These are phyloP conservation scores for Drosophila santomea DNA, from an alignment of 1,140 invertebrate genomes.

Conservation along the genomic window DNA sequence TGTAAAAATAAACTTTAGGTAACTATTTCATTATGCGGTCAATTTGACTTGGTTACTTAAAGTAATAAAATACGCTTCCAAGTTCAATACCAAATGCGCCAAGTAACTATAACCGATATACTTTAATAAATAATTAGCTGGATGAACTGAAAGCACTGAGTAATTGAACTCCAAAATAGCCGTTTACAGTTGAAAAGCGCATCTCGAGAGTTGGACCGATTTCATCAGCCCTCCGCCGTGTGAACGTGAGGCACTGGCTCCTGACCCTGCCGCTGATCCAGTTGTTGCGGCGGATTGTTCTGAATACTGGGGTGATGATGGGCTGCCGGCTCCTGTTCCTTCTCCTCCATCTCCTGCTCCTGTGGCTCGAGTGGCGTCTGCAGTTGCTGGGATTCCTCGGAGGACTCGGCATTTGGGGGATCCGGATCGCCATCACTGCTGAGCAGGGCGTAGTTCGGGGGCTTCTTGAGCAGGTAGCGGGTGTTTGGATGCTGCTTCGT, in stretches of 20 bases:
- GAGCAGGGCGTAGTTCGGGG: not conserved
- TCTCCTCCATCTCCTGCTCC: not conserved
- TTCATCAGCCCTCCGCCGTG: conserved; percentile 38
- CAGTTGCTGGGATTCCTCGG: not conserved
- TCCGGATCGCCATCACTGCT: not conserved
- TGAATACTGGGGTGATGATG: conserved; percentile 5
- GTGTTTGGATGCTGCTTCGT: conserved; percentile 60
- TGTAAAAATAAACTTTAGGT: not conserved
- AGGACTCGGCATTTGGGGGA: not conserved
- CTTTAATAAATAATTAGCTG: too few species aligned
- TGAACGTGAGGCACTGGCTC: conserved; percentile 36
- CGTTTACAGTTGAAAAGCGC: not conserved
- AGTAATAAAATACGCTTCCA: too few species aligned
- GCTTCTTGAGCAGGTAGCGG: conserved; percentile 63
- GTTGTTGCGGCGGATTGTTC: conserved; percentile 5
- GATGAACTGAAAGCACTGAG: not conserved
- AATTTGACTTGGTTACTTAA: too few species aligned
- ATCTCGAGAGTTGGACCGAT: not conserved
- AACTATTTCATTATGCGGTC: too few species aligned
- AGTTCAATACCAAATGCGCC: too few species aligned
- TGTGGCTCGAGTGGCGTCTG: not conserved
- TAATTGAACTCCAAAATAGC: not conserved
- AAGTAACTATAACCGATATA: too few species aligned
- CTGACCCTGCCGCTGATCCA: conserved; percentile 20
- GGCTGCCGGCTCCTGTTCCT: not conserved